A percentile compares a stretch with the other conserved stretches of the same genome.
These are phyloP conservation scores for Brachionus koreanus DNA, from an alignment of 1,140 invertebrate genomes.

Conservation along the genomic window DNA sequence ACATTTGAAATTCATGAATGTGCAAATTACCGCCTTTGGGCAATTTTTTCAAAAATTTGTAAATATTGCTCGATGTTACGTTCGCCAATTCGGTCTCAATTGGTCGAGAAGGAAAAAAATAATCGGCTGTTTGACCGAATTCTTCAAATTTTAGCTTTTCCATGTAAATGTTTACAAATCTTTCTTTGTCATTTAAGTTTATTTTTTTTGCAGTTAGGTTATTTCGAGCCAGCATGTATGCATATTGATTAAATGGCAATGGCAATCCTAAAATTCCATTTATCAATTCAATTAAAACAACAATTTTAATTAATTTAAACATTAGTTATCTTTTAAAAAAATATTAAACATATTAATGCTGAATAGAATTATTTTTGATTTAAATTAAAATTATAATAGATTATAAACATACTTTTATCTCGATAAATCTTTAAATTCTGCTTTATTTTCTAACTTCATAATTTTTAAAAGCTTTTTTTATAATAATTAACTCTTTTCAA, in stretches of 20 bases:
- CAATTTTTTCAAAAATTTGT: slow-evolving; percentile 14
- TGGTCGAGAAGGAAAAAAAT: slow-evolving; percentile 41
- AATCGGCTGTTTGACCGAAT: slow-evolving; percentile 3
- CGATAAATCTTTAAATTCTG: no score
- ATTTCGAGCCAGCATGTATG: slow-evolving; percentile 12
- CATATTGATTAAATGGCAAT: slow-evolving; percentile 36
- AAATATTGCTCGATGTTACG: background rate
- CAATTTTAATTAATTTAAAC: background rate
- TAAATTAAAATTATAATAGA: no score
- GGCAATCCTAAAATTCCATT: background rate
- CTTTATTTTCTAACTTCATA: no score
- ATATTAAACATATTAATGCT: background rate
- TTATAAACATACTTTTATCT: no score
- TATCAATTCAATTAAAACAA: background rate
- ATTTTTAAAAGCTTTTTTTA: no score
- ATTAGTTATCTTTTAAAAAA: background rate
- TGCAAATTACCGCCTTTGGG: slow-evolving; percentile 45
- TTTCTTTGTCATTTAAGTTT: slow-evolving; percentile 16
- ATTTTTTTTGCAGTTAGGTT: background rate
- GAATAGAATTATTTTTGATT: background rate
- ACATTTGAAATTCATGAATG: slow-evolving; percentile 33
- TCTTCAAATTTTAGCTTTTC: slow-evolving; percentile 5
- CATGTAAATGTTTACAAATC: slow-evolving; percentile 32
- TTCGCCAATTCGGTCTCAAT: slow-evolving; percentile 4
- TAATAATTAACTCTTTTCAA: no score